Evolutionary conservation across 2,888 invertebrate genomes (phyloP).

Genomic region (Luperina nickerlii): DNA sequence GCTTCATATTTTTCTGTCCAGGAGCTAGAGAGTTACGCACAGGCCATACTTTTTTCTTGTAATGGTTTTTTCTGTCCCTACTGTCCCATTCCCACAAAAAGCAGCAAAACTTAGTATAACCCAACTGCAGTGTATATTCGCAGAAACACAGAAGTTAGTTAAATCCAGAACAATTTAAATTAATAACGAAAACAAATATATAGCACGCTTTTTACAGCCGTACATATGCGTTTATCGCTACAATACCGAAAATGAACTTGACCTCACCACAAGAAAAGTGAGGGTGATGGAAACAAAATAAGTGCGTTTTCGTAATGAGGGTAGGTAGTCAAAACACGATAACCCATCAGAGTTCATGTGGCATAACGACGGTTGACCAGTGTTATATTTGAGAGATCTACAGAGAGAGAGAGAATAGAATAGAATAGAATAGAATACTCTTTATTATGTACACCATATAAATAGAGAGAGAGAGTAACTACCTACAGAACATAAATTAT

Average conservation of each 20-base stretch:
- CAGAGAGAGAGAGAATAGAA: too few species aligned
- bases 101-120: too few species aligned
- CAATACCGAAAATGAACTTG: not conserved
- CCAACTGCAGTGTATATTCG: too few species aligned
- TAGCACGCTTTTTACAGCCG: too few species aligned
- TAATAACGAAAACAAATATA: not conserved
- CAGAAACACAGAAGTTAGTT: not conserved
- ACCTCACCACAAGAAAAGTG: not conserved
- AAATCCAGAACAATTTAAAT: not conserved
- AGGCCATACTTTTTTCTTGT: too few species aligned
- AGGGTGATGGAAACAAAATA: not conserved
- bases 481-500: constrained; percentile 15
- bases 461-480: not conserved
- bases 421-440: too few species aligned
- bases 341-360: not conserved
- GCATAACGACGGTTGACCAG: not conserved
- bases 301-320: not conserved
- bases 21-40: too few species aligned
- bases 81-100: too few species aligned
- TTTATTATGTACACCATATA: too few species aligned
- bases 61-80: not conserved
- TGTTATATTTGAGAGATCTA: constrained; percentile 4
- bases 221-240: not conserved
- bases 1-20: too few species aligned
- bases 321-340: not conserved